These are phyloP conservation scores for Ypsolopha scabrella DNA, from an alignment of 2,888 invertebrate genomes.

Conservation along the genomic window DNA sequence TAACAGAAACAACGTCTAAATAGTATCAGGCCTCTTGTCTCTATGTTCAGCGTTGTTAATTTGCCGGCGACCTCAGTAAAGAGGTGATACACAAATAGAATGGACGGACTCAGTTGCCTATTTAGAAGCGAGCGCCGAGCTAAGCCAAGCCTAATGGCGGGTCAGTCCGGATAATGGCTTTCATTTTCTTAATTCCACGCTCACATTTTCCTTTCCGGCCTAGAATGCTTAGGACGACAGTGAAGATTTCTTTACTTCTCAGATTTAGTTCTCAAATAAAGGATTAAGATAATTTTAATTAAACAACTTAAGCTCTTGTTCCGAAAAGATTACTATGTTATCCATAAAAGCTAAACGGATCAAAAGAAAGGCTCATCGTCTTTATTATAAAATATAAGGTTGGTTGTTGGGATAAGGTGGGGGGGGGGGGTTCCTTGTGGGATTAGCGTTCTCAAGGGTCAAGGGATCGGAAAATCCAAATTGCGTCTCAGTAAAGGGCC, in stretches of 20 bases:
- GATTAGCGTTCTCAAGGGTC: slow-evolving; percentile 21
- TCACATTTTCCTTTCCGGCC: not conserved
- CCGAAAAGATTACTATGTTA: too few species aligned
- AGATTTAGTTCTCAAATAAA: too few species aligned
- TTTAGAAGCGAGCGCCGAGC: slow-evolving; percentile 8
- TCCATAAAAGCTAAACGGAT: too few species aligned
- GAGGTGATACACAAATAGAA: not conserved
- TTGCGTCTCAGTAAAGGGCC: slow-evolving; percentile 16
- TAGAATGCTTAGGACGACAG: not conserved
- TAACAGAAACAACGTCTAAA: too few species aligned
- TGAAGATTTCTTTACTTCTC: too few species aligned
- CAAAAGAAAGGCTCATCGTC: not conserved
- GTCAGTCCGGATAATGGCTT: slow-evolving; percentile 1
- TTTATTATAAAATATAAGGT: not conserved
- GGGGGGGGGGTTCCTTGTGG: not conserved
- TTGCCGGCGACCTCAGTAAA: not conserved
- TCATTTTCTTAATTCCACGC: slow-evolving; percentile 1
- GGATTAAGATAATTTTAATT: too few species aligned
- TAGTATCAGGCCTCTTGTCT: too few species aligned
- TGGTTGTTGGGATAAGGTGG: not conserved
- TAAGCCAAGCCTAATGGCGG: slow-evolving; percentile 14
- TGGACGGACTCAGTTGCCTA: not conserved
- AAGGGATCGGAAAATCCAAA: slow-evolving; percentile 26
- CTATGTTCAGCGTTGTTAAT: not conserved
- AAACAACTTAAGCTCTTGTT: too few species aligned